phyloP scores from a whole-genome alignment of 37 sponge, comb jelly and placozoan genomes.

The Spongilla lacustris region DNA sequence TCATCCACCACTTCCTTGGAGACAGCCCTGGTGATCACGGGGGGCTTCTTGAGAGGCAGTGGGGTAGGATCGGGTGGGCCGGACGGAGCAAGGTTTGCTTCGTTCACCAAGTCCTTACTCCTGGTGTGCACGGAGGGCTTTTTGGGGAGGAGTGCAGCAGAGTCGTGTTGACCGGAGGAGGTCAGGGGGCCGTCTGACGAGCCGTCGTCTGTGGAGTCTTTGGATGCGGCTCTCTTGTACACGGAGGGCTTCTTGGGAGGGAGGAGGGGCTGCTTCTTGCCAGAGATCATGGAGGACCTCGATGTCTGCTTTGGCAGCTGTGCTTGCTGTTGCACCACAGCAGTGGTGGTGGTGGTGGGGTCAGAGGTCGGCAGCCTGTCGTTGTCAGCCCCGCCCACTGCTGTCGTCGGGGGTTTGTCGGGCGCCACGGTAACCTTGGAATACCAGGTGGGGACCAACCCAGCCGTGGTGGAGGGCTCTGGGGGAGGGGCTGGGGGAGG shows the following conservation, averaged over 20 bases:
- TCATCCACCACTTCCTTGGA: neutral
- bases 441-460: neutral
- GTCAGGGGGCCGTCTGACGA: neutral
- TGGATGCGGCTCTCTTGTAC: neutral
- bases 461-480: neutral
- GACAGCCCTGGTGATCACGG: too few species aligned
- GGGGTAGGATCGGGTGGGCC: too few species aligned
- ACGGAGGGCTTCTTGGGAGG: neutral
- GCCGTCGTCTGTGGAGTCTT: neutral
- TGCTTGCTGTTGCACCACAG: too few species aligned
- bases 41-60: too few species aligned
- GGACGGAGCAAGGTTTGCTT: too few species aligned
- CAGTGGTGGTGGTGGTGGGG: neutral
- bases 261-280: neutral
- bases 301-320: too few species aligned
- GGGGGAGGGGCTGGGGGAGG: neutral
- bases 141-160: too few species aligned
- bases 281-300: neutral
- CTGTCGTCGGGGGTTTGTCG: neutral
- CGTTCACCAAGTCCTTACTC: too few species aligned
- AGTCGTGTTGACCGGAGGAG: neutral
- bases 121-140: too few species aligned
- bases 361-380: neutral
- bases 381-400: too few species aligned
- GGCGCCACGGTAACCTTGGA: neutral